These are phyloP conservation scores for Prenolepis imparis DNA, from an alignment of 2,888 invertebrate species.

Conservation along the genomic window DNA sequence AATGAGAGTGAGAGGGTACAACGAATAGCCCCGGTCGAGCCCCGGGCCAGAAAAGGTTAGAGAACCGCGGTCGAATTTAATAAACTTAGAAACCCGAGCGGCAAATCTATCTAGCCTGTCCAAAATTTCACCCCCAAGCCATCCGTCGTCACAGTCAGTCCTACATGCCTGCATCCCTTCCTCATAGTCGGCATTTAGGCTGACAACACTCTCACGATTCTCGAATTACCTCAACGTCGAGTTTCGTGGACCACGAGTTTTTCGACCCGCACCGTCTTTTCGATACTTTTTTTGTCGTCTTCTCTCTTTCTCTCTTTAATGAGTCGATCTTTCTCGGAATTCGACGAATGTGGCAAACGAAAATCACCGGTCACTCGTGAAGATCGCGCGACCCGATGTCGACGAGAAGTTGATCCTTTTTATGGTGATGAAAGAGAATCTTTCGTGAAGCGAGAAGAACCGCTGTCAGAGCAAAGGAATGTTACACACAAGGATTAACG, in stretches of 20 bases:
- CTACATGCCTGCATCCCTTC: slow-evolving; percentile 65
- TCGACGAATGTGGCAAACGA: not conserved
- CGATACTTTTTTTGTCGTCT: slow-evolving; percentile 43
- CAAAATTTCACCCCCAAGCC: slow-evolving; percentile 76
- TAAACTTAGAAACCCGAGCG: slow-evolving; percentile 80
- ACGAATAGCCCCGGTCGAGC: slow-evolving; percentile 64
- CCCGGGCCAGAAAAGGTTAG: slow-evolving; percentile 77
- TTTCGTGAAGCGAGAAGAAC: slow-evolving; percentile 8
- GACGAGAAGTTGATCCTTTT: slow-evolving; percentile 27
- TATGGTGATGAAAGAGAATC: not conserved
- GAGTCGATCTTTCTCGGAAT: slow-evolving; percentile 13
- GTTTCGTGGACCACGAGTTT: slow-evolving; percentile 74
- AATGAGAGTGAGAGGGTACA: slow-evolving; percentile 50
- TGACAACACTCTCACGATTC: slow-evolving; percentile 75
- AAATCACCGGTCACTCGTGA: slow-evolving; percentile 14
- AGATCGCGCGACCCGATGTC: not conserved
- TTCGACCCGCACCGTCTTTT: slow-evolving; percentile 64
- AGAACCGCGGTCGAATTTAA: slow-evolving; percentile 80
- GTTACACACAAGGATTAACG: not conserved
- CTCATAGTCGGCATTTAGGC: slow-evolving; percentile 64
- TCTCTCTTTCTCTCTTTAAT: slow-evolving; percentile 6
- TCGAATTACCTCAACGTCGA: slow-evolving; percentile 76
- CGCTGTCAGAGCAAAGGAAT: not conserved
- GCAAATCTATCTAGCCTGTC: slow-evolving; percentile 67
- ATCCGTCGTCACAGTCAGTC: slow-evolving; percentile 64